These are phyloP conservation scores for Aphidius colemani DNA, from an alignment of 2,888 invertebrate species.

Conservation along the genomic window DNA sequence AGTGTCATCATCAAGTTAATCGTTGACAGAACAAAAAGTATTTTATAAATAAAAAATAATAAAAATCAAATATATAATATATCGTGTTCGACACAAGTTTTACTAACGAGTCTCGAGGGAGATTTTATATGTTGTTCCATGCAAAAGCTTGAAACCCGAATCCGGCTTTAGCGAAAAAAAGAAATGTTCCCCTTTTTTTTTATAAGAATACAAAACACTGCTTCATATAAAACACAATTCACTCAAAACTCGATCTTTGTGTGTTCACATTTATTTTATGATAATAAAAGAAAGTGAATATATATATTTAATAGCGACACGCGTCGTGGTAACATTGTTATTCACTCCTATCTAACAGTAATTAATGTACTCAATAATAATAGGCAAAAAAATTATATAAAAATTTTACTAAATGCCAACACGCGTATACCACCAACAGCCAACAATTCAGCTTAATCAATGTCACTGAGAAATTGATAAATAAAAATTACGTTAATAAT, in stretches of 20 bases:
- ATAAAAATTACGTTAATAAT: too few relatives aligned
- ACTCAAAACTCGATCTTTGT: slow-evolving; percentile 2
- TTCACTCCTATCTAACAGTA: slow-evolving; percentile 33
- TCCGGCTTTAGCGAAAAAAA: slow-evolving; percentile 9
- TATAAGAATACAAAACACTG: slow-evolving; percentile 1
- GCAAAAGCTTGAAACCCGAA: slow-evolving; percentile 35
- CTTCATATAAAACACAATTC: background rate
- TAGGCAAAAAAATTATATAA: slow-evolving; percentile 39
- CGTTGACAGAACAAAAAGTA: too few relatives aligned
- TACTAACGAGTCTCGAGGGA: slow-evolving; percentile 50
- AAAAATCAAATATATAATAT: slow-evolving; percentile 8
- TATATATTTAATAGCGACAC: background rate
- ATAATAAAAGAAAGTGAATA: background rate
- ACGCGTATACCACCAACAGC: slow-evolving; percentile 42
- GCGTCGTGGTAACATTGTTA: background rate
- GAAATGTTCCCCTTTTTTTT: background rate
- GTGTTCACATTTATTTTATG: slow-evolving; percentile 1
- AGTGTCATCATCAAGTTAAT: too few relatives aligned
- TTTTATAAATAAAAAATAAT: background rate
- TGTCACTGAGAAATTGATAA: background rate
- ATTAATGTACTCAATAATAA: slow-evolving; percentile 59
- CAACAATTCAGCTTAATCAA: slow-evolving; percentile 1
- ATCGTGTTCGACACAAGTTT: slow-evolving; percentile 33
- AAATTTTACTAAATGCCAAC: slow-evolving; percentile 50
- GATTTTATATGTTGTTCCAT: slow-evolving; percentile 31